phyloP scores from a whole-genome alignment of 2,888 invertebrate genomes.

The Ophion ventricosus region DNA sequence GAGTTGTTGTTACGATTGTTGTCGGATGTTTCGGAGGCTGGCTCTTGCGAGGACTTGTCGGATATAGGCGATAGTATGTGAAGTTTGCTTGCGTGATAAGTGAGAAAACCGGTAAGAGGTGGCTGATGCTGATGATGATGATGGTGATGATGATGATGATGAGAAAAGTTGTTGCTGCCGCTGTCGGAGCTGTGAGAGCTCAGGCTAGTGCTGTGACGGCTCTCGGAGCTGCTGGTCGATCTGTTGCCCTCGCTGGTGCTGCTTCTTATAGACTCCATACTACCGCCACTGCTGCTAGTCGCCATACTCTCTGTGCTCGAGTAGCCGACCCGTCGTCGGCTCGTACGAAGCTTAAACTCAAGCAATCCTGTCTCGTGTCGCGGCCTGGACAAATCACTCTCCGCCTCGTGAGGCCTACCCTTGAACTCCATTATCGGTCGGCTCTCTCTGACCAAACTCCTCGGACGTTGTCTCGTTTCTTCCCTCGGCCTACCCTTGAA shows the following conservation, averaged over 20 bases:
- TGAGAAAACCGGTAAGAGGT: constrained; percentile 87
- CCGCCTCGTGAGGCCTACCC: constrained; percentile 85
- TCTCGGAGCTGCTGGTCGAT: constrained; percentile 93
- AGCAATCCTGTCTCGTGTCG: constrained; percentile 84
- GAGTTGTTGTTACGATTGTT: constrained; percentile 92
- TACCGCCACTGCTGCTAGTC: constrained; percentile 93
- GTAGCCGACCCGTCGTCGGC: constrained; percentile 86
- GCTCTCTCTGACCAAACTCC: constrained; percentile 80
- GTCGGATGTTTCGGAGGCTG: constrained; percentile 92
- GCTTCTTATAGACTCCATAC: constrained; percentile 94
- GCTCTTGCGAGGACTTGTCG: constrained; percentile 95
- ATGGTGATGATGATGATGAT: constrained; percentile 85
- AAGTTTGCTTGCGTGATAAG: constrained; percentile 90
- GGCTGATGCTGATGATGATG: constrained; percentile 85
- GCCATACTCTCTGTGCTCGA: constrained; percentile 95
- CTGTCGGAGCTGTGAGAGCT: constrained; percentile 95
- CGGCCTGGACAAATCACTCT: constrained; percentile 74
- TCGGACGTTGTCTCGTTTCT: constrained; percentile 76
- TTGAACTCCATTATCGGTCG: constrained; percentile 90
- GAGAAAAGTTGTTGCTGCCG: constrained; percentile 86
- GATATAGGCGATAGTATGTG: constrained; percentile 95
- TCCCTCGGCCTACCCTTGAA: constrained; percentile 88
- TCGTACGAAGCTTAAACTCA: constrained; percentile 87
- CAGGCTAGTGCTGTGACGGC: constrained; percentile 91
- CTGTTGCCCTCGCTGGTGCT: constrained; percentile 94